Conservation (phyloP, 2,113 vertebrate species). For the Poicephalus gulielmi region DNA sequence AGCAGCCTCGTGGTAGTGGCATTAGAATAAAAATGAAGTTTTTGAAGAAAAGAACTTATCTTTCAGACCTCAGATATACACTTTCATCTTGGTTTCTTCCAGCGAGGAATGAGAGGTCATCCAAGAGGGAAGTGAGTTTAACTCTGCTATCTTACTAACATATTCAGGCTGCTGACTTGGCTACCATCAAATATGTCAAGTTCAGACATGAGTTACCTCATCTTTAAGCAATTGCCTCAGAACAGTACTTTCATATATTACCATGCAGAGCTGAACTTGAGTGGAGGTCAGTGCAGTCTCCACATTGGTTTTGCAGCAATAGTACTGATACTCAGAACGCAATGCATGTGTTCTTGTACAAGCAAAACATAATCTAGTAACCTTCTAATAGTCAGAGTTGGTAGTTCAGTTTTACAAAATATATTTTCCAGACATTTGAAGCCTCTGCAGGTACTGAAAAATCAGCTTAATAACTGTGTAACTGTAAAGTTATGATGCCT, state of each 20-base stretch:
- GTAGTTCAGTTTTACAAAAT: neutral
- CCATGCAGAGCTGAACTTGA: neutral
- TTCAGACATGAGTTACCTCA: neutral
- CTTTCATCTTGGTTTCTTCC: neutral
- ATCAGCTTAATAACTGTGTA: neutral
- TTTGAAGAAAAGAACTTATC: neutral
- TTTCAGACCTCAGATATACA: neutral
- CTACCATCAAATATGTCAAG: neutral
- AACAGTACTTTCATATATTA: neutral
- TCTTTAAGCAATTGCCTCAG: neutral
- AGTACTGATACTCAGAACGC: neutral
- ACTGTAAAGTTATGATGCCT: neutral
- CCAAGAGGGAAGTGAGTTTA: neutral
- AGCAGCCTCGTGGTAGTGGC: neutral
- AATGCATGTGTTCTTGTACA: rapidly evolving
- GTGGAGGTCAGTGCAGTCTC: neutral
- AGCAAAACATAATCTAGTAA: neutral
- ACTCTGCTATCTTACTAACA: neutral
- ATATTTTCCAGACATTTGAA: neutral
- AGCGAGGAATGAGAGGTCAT: neutral
- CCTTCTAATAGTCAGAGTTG: neutral
- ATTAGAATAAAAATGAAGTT: neutral
- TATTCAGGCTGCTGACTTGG: neutral
- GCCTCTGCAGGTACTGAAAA: neutral
- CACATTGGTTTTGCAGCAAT: neutral